Conservation (phyloP, 1,140 invertebrate genomes). For the Ostrea edulis region DNA sequence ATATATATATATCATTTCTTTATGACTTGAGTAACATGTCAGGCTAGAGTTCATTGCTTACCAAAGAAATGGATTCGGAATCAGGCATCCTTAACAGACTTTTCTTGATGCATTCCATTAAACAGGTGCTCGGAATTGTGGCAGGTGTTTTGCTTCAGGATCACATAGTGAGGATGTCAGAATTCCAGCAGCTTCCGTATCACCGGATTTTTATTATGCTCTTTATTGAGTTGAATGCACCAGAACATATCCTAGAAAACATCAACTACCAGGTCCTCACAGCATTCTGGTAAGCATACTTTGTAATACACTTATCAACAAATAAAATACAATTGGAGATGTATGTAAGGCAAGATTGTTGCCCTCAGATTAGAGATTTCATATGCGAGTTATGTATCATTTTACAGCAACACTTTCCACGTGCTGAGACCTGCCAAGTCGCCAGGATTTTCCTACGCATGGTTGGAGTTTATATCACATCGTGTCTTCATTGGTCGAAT, state of each 20-base stretch:
- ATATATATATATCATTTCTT: too few species aligned
- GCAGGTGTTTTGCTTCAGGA: conserved; percentile 96
- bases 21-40: too few species aligned
- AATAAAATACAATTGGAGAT: not conserved
- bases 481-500: conserved; percentile 96
- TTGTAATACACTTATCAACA: not conserved
- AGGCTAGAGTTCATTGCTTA: too few species aligned
- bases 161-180: conserved; percentile 90
- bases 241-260: conserved; percentile 94
- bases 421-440: conserved; percentile 94
- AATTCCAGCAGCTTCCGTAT: conserved; percentile 98
- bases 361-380: not conserved
- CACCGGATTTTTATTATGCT: conserved; percentile 98
- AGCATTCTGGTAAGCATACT: conserved; percentile 80
- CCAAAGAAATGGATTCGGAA: too few species aligned
- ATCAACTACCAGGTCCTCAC: conserved; percentile 90
- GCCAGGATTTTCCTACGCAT: conserved; percentile 98
- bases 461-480: conserved; percentile 98
- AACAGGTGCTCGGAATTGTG: conserved; percentile 89
- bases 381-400: not conserved
- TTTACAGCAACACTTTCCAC: conserved; percentile 91
- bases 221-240: conserved; percentile 96
- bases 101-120: conserved; percentile 13
- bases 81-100: too few species aligned
- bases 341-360: not conserved